Evolutionary conservation across 2,888 invertebrate species (phyloP).

Genomic region (Amiota mariae): DNA sequence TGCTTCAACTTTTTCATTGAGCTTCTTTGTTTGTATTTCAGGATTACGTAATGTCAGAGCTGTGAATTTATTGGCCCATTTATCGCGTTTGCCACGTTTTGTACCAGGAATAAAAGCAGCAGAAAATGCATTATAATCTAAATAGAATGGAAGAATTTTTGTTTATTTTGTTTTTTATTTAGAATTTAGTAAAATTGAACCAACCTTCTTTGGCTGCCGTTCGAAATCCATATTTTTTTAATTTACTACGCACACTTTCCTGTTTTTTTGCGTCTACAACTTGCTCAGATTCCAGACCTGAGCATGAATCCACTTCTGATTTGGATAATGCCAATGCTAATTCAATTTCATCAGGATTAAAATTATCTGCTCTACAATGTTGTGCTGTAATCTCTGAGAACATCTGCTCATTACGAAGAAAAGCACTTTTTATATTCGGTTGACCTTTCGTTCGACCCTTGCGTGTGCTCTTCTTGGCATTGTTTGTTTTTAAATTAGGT

Average conservation of each 20-base stretch:
- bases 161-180: background rate
- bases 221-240: conserved; percentile 79
- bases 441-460: conserved; percentile 57
- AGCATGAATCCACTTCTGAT: conserved; percentile 72
- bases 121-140: conserved; percentile 63
- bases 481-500: conserved; percentile 54
- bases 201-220: conserved; percentile 64
- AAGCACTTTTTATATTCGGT: conserved; percentile 65
- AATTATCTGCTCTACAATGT: conserved; percentile 74
- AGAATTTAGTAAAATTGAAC: background rate
- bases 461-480: conserved; percentile 16
- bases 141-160: conserved; percentile 3
- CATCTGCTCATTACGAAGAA: conserved; percentile 68
- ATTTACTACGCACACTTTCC: conserved; percentile 74
- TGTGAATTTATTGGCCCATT: conserved; percentile 72
- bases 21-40: conserved; percentile 59
- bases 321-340: conserved; percentile 80
- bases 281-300: conserved; percentile 43
- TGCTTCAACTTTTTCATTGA: conserved; percentile 55
- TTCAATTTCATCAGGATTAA: conserved; percentile 80
- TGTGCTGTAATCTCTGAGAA: conserved; percentile 69
- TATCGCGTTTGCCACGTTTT: conserved; percentile 55
- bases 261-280: conserved; percentile 39
- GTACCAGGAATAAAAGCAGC: conserved; percentile 50
- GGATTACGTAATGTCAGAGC: conserved; percentile 67